Evolutionary conservation across 1,140 invertebrate species (phyloP), one percentile per base, ranked within the genome.

Genomic region (Drosophila sturtevanti): DNA sequence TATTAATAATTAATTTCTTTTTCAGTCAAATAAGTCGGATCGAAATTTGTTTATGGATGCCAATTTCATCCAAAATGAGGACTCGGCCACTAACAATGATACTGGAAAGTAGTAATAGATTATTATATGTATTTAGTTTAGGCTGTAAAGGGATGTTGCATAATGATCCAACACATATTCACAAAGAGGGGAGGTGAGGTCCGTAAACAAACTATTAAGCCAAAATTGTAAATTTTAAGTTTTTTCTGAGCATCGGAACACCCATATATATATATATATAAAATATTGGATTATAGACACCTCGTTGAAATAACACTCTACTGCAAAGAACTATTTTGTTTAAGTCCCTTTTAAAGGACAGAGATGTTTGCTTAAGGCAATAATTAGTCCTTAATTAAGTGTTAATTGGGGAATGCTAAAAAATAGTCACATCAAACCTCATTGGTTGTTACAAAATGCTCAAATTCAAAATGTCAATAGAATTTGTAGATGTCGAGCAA

Each of bases 1-100:
- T 48, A 1, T 2, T 72, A 12, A 48, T 62, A 0, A 0, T 31
- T 9, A 37, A 12, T 18, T 7, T 22, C 9, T n/a, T 48, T 60
- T 84, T 0, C 63, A 91, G 90, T 91, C 90, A 16, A 91, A 89
- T 38, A 91, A 91, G 76, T 87, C 90, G 64, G 90, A 91, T 82
- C 89, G 90, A 14, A 91, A 91, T 77, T 79, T 91, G 22, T 89
- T 76, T 51, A 55, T 86, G 34, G 85, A 91, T 22, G 58, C 70
- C 38, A 79, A 54, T 38, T 89, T 80, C 5, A 64, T 65, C 3
- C 77, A 86, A 24, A 74, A 55, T 27, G 84, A 89, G 35, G 84
- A 89, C 16, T 68, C 34, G 11, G 18, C 52, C 0, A 60, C 74
- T 10, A 38, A 44, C 7, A 82, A 62, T 16, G 82, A 86, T 5